Conservation (phyloP, 2,797 vertebrate species). For the Presbytis comata region DNA sequence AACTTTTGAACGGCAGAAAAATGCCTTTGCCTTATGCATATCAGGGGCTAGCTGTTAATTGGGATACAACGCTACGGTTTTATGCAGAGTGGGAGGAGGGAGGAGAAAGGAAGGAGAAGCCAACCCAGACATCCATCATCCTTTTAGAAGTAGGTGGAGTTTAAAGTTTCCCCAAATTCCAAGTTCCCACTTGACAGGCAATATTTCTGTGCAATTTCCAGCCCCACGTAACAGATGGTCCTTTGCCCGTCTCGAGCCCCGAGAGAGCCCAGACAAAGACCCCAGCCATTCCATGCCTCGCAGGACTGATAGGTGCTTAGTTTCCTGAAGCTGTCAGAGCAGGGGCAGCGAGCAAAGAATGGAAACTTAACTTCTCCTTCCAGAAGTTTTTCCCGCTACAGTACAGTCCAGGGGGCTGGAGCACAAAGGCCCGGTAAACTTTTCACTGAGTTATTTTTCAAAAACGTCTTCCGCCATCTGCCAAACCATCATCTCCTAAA, state of each 20-base stretch:
- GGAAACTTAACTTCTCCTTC: conserved; percentile 53
- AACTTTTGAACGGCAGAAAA: background rate
- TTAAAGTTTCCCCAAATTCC: conserved; percentile 75
- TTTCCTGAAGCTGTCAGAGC: conserved; percentile 51
- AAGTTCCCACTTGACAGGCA: conserved; percentile 79
- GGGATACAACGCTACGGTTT: conserved; percentile 40
- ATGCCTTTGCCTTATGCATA: background rate
- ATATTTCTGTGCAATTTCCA: conserved; percentile 77
- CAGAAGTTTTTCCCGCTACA: conserved; percentile 53
- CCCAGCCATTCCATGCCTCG: conserved; percentile 12
- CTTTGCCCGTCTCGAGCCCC: conserved; percentile 57
- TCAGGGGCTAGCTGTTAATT: background rate
- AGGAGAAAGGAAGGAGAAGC: conserved; percentile 41
- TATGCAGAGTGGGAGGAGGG: conserved; percentile 41
- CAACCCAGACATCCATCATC: conserved; percentile 72
- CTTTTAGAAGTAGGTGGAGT: conserved; percentile 72
- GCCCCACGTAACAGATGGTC: conserved; percentile 71
- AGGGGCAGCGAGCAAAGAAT: background rate
- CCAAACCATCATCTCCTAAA: conserved; percentile 16
- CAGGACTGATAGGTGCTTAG: background rate
- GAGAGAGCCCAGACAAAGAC: conserved; percentile 61
- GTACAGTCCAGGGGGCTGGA: background rate
- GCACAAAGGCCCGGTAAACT: conserved; percentile 74
- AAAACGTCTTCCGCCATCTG: background rate
- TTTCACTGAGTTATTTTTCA: conserved; percentile 38